phyloP scores from a whole-genome alignment of 2,888 invertebrate species.

The Tridacna crocea region DNA sequence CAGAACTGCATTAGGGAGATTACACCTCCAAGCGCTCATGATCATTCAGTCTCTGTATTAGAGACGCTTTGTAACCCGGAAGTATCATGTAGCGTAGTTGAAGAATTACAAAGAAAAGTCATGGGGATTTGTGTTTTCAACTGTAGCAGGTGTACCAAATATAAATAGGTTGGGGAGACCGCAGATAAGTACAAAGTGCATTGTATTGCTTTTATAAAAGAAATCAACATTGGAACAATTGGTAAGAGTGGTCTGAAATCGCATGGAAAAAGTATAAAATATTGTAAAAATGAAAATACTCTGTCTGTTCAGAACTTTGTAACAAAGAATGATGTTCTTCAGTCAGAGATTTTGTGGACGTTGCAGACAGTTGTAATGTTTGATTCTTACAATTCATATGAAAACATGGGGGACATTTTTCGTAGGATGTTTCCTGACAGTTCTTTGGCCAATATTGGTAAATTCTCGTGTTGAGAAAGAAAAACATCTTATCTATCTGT shows the following conservation, averaged over 20 bases:
- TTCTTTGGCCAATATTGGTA: slow-evolving; percentile 2
- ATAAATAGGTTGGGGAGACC: background rate
- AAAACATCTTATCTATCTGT: slow-evolving; percentile 21
- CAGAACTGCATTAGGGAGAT: no score
- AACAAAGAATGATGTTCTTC: slow-evolving; percentile 1
- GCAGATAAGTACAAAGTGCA: background rate
- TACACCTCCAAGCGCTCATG: no score
- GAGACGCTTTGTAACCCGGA: no score
- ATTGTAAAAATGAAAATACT: background rate
- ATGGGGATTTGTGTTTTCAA: background rate
- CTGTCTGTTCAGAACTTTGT: background rate
- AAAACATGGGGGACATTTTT: slow-evolving; percentile 18
- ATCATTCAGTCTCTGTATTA: no score
- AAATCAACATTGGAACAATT: background rate
- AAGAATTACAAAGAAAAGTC: no score
- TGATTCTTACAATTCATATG: slow-evolving; percentile 21
- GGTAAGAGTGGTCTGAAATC: background rate
- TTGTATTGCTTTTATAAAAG: background rate
- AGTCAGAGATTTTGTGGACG: slow-evolving; percentile 30
- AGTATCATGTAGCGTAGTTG: no score
- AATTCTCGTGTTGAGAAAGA: slow-evolving; percentile 27
- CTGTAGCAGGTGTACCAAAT: background rate
- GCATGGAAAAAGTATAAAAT: background rate
- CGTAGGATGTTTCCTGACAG: slow-evolving; percentile 30
- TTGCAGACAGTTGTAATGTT: slow-evolving; percentile 21